Base-by-base conservation (phyloP, 2,797 vertebrate species). In the Leptoclinus maculatus region DNA sequence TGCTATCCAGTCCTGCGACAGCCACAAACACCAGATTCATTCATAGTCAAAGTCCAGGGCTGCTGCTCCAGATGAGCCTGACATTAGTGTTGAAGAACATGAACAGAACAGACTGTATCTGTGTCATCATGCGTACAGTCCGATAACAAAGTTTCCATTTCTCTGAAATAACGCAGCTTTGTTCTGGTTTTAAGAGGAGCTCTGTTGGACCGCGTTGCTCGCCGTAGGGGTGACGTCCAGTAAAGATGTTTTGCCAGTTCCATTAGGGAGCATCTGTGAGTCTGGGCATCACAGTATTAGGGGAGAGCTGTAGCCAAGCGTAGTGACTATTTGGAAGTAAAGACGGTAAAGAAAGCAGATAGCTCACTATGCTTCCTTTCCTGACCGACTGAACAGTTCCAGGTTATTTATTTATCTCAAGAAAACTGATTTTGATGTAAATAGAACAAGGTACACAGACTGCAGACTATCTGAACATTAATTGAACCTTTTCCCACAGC, bases 191-290 rank as follows among this genome's bases (percentile, higher is more conserved):
- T 34, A 34, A 7, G 32, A 63, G 32, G 0, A 29, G n/a, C 72
- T 10, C 36, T n/a, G 38, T 57, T 27, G 62, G 62, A 79, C 14
- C 39, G 19, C 60, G 62, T 45, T 66, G 11, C 16, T 71, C 57
- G 66, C 66, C 3, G 39, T 29, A 11, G 66, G 23, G 43, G 1
- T 12, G 60, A 62, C 9, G 45, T 70, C 70, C 76, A 69, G 38
- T n/a, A 0, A 47, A 36, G 41, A 32, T 12, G 19, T 58, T 71
- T 32, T 82, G 88, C 81, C 83, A 89, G 67, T 54, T 80, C 47
- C 69, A 82, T 85, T 69, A 78, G 29, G 23, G 38, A 71, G 76
- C 82, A 84, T 84, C 80, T 82, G 80, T 60, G 71, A 66, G 23
- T 71, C 71, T 41, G 71, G 71, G 60, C 70, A 34, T 45, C 63